These are phyloP conservation scores for Alca torda DNA, from an alignment of 2,797 vertebrate genomes.

Conservation along the genomic window DNA sequence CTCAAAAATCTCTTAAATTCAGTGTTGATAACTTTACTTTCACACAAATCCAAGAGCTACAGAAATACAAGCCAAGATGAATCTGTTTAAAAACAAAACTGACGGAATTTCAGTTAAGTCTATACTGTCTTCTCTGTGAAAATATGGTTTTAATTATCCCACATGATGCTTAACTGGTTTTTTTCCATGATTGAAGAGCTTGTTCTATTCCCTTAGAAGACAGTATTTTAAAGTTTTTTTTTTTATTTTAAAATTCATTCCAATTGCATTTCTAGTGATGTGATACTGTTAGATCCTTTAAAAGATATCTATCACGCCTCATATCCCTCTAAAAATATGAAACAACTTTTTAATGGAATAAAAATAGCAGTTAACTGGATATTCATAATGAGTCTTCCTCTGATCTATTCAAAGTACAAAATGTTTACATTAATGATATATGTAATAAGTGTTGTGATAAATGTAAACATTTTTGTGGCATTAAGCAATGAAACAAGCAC, in stretches of 20 bases:
- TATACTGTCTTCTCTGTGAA: background rate
- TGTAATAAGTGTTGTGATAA: background rate
- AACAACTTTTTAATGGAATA: background rate
- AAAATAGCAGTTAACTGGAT: background rate
- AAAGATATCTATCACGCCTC: background rate
- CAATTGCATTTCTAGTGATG: background rate
- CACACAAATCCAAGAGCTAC: background rate
- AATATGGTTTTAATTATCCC: background rate
- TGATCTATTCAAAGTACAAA: background rate
- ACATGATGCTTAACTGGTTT: background rate
- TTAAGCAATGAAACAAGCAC: background rate
- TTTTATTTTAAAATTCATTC: background rate
- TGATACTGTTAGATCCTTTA: background rate
- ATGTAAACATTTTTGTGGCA: background rate
- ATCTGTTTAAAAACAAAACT: background rate
- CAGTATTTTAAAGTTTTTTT: background rate
- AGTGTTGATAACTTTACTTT: background rate
- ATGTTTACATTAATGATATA: background rate
- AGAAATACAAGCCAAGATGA: background rate
- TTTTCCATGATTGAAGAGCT: background rate
- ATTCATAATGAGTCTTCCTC: background rate
- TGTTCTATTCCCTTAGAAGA: background rate
- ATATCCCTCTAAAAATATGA: background rate
- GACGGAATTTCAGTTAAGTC: background rate
- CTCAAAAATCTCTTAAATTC: background rate